These are phyloP conservation scores for Ceryle rudis DNA, from an alignment of 2,797 vertebrate species.

Conservation along the genomic window DNA sequence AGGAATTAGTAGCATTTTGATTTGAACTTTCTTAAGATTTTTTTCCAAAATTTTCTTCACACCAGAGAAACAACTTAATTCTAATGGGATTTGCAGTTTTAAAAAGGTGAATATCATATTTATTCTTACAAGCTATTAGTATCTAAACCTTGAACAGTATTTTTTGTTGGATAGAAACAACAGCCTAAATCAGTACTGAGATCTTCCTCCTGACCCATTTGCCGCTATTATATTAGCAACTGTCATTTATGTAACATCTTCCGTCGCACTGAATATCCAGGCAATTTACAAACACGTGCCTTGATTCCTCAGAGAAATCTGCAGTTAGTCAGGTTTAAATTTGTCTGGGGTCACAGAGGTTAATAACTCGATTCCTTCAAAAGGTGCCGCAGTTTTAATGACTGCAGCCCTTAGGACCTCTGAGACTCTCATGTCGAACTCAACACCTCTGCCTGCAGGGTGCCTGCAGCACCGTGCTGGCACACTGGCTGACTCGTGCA, in stretches of 20 bases:
- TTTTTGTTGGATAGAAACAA: neutral
- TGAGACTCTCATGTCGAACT: neutral
- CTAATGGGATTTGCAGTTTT: neutral
- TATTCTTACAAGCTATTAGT: neutral
- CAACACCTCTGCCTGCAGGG: neutral
- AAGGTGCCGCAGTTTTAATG: slow-evolving; percentile 45
- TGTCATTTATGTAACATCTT: slow-evolving; percentile 45
- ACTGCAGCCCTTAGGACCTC: neutral
- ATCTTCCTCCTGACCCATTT: slow-evolving; percentile 34
- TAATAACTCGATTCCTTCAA: slow-evolving; percentile 54
- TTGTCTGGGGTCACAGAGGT: slow-evolving; percentile 18
- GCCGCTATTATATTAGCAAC: slow-evolving; percentile 49
- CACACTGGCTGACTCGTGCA: rapidly evolving
- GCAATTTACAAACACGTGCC: slow-evolving; percentile 61
- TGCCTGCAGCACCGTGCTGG: neutral
- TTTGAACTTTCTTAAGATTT: neutral
- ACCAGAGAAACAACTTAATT: neutral
- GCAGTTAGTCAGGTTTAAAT: slow-evolving; percentile 40
- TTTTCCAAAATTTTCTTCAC: neutral
- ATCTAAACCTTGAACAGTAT: neutral
- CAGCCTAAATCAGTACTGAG: neutral
- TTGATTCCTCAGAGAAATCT: slow-evolving; percentile 47
- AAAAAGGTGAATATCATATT: neutral
- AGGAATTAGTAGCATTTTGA: neutral
- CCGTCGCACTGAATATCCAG: slow-evolving; percentile 16